These are phyloP conservation scores for Yasuhikotakia modesta DNA, from an alignment of 2,797 vertebrate species.

Conservation along the genomic window DNA sequence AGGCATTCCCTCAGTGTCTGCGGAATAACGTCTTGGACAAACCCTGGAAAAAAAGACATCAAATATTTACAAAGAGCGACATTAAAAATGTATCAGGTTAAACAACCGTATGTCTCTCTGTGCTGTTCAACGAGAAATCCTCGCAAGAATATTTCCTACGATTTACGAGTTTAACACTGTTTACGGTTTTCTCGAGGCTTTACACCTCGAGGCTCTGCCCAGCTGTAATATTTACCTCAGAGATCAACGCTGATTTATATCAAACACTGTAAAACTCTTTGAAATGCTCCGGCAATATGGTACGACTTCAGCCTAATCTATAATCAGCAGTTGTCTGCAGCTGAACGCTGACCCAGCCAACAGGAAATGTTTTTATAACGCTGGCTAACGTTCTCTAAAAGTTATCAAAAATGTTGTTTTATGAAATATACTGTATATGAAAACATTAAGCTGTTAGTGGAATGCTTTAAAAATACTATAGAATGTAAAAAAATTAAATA, in stretches of 20 bases:
- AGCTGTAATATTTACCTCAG: background rate
- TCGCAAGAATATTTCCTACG: background rate
- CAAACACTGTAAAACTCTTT: conserved; percentile 9
- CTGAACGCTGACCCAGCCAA: background rate
- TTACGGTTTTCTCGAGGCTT: background rate
- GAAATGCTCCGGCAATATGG: background rate
- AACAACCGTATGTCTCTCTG: conserved; percentile 19
- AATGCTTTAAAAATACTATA: too few species aligned
- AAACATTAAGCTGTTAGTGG: too few species aligned
- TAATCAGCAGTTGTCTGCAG: conserved; percentile 1
- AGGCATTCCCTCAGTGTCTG: background rate
- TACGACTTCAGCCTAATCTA: background rate
- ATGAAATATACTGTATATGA: too few species aligned
- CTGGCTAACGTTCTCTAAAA: too few species aligned
- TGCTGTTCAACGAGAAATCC: conserved; percentile 11
- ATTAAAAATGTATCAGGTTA: conserved; percentile 55
- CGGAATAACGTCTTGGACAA: conserved; percentile 32
- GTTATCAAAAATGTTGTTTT: too few species aligned
- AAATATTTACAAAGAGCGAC: conserved; percentile 54
- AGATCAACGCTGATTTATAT: background rate
- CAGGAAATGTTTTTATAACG: too few species aligned
- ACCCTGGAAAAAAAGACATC: conserved; percentile 34
- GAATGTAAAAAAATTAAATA: too few species aligned
- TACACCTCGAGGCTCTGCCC: background rate
- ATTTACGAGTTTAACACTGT: too few species aligned